phyloP scores from a whole-genome alignment of 2,113 vertebrate genomes.

The Brachionichthys hirsutus region DNA sequence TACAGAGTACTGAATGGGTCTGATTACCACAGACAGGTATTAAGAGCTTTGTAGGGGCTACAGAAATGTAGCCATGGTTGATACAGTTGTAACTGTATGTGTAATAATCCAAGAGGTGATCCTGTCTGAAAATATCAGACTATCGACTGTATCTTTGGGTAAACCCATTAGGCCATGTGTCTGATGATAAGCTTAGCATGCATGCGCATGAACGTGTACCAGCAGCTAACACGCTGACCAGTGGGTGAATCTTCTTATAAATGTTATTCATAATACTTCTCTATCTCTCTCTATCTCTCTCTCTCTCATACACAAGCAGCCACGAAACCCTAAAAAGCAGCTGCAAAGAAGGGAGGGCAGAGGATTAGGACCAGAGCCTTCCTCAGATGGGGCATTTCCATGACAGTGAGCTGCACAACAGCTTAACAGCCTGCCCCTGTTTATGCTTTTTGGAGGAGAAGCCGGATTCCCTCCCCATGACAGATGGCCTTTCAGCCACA shows the following conservation, averaged over 20 bases:
- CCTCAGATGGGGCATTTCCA: slow-evolving; percentile 80
- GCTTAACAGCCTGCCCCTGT: slow-evolving; percentile 77
- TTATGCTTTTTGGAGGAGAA: slow-evolving; percentile 78
- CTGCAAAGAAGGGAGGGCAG: slow-evolving; percentile 69
- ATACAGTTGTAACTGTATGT: slow-evolving; percentile 8
- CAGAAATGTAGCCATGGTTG: background rate
- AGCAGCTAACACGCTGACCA: slow-evolving; percentile 43
- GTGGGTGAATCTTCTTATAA: slow-evolving; percentile 48
- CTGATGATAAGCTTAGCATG: slow-evolving; percentile 45
- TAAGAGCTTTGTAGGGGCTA: background rate
- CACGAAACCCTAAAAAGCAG: slow-evolving; percentile 70
- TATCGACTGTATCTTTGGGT: slow-evolving; percentile 35
- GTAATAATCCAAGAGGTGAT: slow-evolving; percentile 8
- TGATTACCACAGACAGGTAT: slow-evolving; percentile 10
- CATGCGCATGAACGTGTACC: slow-evolving; percentile 45
- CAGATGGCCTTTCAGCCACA: slow-evolving; percentile 81
- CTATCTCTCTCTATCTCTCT: slow-evolving; percentile 9
- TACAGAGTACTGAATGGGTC: too few relatives aligned
- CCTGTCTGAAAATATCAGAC: slow-evolving; percentile 12
- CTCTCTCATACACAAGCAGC: slow-evolving; percentile 43
- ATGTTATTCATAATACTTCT: slow-evolving; percentile 59
- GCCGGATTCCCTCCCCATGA: slow-evolving; percentile 74
- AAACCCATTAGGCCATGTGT: slow-evolving; percentile 37
- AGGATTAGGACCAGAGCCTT: slow-evolving; percentile 71
- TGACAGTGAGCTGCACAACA: slow-evolving; percentile 74